A percentile compares a stretch with the other conserved stretches of the same genome.
Conservation (phyloP, 1,140 invertebrate genomes). For the Bombyx mori region ASM3026992v2 NC_085127.1:785501-786000, state of each 20-base stretch:
- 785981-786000: not conserved
- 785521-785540: conserved; percentile 5
- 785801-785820: not conserved
- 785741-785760: not conserved
- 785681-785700: conserved; percentile 3
- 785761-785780: conserved; percentile 1
- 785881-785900: conserved; percentile 1
- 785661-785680: conserved; percentile 1
- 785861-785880: not conserved
- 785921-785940: not conserved
- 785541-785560: conserved; percentile 4
- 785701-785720: conserved; percentile 2
- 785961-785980: not conserved
- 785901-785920: not conserved
- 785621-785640: not conserved
- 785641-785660: not conserved
- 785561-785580: not conserved
- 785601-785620: not conserved
- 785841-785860: conserved; percentile 2
- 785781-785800: conserved; percentile 1
- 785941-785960: conserved; percentile 4
- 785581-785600: not conserved
- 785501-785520: not conserved
- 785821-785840: not conserved
- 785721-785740: not conserved